Evolutionary conservation across 1,140 invertebrate species (phyloP).

Genomic region (Colletes gigas): DNA sequence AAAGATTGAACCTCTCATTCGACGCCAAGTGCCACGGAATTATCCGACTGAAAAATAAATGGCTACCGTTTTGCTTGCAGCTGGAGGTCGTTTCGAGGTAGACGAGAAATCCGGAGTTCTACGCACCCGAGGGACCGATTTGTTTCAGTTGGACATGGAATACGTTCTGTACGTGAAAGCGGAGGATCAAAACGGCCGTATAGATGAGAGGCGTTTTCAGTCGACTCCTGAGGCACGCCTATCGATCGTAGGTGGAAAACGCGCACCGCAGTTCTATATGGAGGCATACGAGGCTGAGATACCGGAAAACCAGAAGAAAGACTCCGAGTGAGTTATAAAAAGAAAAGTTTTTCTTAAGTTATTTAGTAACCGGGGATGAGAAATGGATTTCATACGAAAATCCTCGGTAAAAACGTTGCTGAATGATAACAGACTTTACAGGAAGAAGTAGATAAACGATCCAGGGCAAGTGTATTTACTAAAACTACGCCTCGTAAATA

Average conservation of each 20-base stretch:
- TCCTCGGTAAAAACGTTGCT: too few relatives aligned
- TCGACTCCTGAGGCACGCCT: conserved; percentile 94
- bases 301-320: conserved; percentile 97
- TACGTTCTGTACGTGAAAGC: conserved; percentile 97
- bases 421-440: too few relatives aligned
- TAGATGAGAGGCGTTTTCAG: conserved; percentile 93
- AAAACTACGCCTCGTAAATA: too few relatives aligned
- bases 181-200: conserved; percentile 95
- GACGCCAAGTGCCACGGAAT: conserved; percentile 8
- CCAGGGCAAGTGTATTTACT: too few relatives aligned
- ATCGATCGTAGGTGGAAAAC: conserved; percentile 95
- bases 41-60: conserved; percentile 21
- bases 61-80: conserved; percentile 71
- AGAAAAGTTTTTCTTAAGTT: not conserved
- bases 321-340: conserved; percentile 89
- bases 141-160: conserved; percentile 97
- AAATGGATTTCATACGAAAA: not conserved
- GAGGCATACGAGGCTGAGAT: conserved; percentile 96
- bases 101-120: conserved; percentile 96
- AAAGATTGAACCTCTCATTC: not conserved
- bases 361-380: too few relatives aligned
- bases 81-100: conserved; percentile 91
- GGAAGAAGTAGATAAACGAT: too few relatives aligned
- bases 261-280: conserved; percentile 97
- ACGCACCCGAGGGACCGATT: conserved; percentile 93